Evolutionary conservation across 2,113 vertebrate species (phyloP), one percentile per base, ranked within the genome.

Genomic region (Gracilinanus agilis): DNA sequence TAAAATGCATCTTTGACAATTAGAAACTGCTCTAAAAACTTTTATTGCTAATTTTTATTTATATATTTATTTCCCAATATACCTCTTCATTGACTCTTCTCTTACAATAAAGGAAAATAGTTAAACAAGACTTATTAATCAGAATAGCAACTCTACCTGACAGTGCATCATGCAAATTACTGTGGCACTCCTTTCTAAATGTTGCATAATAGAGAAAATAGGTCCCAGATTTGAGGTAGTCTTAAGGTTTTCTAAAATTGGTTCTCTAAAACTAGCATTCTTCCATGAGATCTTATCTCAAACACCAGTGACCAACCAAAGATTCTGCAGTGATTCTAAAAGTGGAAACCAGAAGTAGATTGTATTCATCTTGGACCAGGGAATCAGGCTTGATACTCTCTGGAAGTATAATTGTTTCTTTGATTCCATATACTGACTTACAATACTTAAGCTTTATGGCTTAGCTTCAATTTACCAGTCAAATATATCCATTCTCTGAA

Each of bases 321-420:
- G 5, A 93, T 89, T 54, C 25, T 94, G 23, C 21, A 55, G 34
- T 90, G 58, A 5, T 95, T 92, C 29, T 90, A 83, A 23, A 89
- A 5, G 9, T 67, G 93, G 83, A 94, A 97, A 92, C 75, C 23
- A 16, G 90, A 93, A 49, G 19, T 19, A 75, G 34, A n/a, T 75
- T 75, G 13, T n/a, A 19, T 75, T 53, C 49, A 49, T 96, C 27
- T 90, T 95, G 54, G 55, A 27, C 19, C 83, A 61, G 5, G 91
- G 90, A 34, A 91, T 9, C n/a, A 88, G 54, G 89, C 90, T 95
- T 95, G 91, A 90, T 93, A 56, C n/a, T 92, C 9, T 21, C 53
- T 94, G 90, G 40, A 90, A 89, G 91, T 49, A 16, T 90, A 53
- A 88, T 55, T 13, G 6, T 83, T 93, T 92, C 34, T 93, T 53